These are phyloP conservation scores for Ditylenchus weischeri DNA, from an alignment of 2,888 invertebrate species.

Conservation along the genomic window DNA sequence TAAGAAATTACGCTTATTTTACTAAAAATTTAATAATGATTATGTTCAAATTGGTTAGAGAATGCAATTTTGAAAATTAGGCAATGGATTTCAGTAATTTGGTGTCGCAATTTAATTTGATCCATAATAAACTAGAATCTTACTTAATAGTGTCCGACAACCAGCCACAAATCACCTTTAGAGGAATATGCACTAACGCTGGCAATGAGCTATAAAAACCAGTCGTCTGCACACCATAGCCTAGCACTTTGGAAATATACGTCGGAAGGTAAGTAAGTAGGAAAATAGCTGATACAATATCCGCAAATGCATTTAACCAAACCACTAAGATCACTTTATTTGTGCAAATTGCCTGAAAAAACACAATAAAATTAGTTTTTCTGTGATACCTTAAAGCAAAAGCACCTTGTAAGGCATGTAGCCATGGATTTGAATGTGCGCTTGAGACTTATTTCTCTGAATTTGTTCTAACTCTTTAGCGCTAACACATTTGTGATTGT, in stretches of 20 bases:
- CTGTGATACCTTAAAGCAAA: not conserved
- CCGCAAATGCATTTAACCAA: slow-evolving; percentile 52
- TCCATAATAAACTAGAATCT: not conserved
- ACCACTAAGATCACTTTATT: slow-evolving; percentile 30
- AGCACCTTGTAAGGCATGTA: slow-evolving; percentile 49
- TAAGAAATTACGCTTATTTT: no score
- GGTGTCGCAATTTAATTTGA: no score
- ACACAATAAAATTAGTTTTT: no score
- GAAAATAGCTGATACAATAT: slow-evolving; percentile 50
- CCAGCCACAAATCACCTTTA: slow-evolving; percentile 46
- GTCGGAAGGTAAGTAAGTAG: slow-evolving; percentile 50
- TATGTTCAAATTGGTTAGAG: no score
- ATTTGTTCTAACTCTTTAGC: slow-evolving; percentile 40
- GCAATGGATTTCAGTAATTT: no score
- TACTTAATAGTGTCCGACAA: slow-evolving; percentile 41
- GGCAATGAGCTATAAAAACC: slow-evolving; percentile 35
- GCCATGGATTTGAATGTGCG: slow-evolving; percentile 47
- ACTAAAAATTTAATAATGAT: no score
- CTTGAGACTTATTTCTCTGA: slow-evolving; percentile 46
- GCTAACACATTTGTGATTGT: slow-evolving; percentile 25
- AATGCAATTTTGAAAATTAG: no score
- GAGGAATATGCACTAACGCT: slow-evolving; percentile 41
- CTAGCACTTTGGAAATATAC: slow-evolving; percentile 37
- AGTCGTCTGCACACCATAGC: slow-evolving; percentile 33
- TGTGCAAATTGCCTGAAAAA: slow-evolving; percentile 17